Percentiles rank a stretch among this genome's conserved stretches.
phyloP scores from a whole-genome alignment of 2,113 vertebrate species.

The Heloderma charlesbogerti region DNA sequence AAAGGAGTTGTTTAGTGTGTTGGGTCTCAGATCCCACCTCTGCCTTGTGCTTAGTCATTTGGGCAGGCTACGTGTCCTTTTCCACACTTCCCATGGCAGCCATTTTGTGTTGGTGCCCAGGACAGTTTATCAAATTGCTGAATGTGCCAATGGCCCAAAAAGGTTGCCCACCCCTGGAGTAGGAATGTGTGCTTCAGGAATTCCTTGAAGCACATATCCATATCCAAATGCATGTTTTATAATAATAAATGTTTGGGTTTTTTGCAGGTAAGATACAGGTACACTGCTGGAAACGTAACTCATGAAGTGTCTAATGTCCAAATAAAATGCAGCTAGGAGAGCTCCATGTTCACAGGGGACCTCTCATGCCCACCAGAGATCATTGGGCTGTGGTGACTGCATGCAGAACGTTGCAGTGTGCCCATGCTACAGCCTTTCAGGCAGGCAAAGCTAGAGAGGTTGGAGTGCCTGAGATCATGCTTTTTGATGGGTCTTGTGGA shows the following conservation, averaged over 20 bases:
- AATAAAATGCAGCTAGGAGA: neutral
- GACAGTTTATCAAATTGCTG: too few species aligned
- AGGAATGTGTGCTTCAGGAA: conserved; percentile 8
- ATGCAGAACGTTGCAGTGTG: neutral
- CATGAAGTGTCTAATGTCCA: neutral
- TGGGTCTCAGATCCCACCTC: too few species aligned
- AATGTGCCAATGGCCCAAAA: too few species aligned
- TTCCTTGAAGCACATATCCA: neutral
- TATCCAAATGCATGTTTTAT: neutral
- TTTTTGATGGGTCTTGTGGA: neutral
- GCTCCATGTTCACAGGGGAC: neutral
- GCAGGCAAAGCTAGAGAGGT: neutral
- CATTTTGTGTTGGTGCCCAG: too few species aligned
- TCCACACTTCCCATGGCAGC: too few species aligned
- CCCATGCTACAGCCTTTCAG: neutral
- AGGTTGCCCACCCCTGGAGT: too few species aligned
- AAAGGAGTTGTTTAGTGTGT: too few species aligned
- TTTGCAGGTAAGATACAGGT: neutral
- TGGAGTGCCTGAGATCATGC: neutral
- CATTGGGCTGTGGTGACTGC: neutral
- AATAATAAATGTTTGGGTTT: neutral
- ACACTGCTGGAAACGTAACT: neutral
- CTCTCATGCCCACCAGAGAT: neutral
- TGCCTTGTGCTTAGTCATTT: too few species aligned
- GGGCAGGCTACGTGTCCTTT: too few species aligned